phyloP scores from a whole-genome alignment of 2,888 invertebrate genomes.

The Trichogramma evanescens region DNA sequence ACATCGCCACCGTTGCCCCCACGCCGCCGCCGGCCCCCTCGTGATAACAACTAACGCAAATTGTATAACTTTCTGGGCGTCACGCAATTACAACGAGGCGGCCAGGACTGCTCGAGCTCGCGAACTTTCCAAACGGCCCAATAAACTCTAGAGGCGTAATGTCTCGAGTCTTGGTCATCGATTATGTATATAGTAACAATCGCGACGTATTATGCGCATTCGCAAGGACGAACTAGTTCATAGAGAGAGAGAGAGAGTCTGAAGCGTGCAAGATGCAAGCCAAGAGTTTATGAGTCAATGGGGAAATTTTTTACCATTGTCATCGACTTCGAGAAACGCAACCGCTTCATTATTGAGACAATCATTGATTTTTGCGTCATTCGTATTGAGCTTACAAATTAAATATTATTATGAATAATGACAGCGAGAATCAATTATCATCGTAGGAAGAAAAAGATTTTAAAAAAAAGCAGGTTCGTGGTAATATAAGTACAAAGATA shows the following conservation, averaged over 20 bases:
- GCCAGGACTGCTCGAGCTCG: constrained; percentile 4
- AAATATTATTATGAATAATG: no score
- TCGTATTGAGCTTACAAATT: no score
- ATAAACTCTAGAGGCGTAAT: constrained; percentile 1
- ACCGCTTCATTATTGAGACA: no score
- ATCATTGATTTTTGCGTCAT: no score
- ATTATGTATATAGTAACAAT: neutral
- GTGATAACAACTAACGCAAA: constrained; percentile 16
- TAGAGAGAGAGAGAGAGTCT: neutral
- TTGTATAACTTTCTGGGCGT: constrained; percentile 15
- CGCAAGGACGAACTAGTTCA: neutral
- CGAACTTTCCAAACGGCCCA: constrained; percentile 17
- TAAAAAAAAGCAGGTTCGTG: no score
- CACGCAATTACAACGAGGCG: constrained; percentile 14
- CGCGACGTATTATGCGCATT: neutral
- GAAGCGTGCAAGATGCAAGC: neutral
- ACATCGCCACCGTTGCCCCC: neutral
- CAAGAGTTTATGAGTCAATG: neutral
- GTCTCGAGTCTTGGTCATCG: neutral
- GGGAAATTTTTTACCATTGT: neutral
- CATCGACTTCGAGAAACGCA: neutral
- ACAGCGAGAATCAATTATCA: no score
- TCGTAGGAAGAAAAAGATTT: no score
- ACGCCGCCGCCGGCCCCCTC: neutral
- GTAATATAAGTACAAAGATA: no score